Base-by-base conservation (phyloP, 2,113 vertebrate genomes). In the Colossoma macropomum region DNA sequence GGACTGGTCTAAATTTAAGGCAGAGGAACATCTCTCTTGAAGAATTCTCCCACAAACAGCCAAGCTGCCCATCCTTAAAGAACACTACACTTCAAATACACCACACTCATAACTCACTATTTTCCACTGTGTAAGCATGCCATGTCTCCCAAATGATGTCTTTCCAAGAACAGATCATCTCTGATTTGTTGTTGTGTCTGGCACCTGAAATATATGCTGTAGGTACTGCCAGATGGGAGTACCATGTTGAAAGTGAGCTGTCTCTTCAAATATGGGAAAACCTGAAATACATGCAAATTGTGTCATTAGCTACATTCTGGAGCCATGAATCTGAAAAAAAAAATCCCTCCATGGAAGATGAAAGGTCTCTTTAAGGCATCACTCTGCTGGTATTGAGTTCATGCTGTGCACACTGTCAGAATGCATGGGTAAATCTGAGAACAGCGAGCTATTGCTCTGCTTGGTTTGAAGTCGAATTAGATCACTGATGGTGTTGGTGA, bases 51-150 rank as follows among this genome's bases (percentile, higher is more conserved):
- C 62, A 50, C n/a, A 21, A 72, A 28, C 50, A 60, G n/a, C 48
- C 48, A 50, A 50, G 48, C 75, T 77, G 28, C 75, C 54, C 21
- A 30, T 85, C 27, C 50, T 72, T 11, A 76, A 74, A 30, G 30
- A 84, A 56, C 66, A 23, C 30, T 27, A 73, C 72, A 66, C 76
- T 81, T 86, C 62, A 69, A 82, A 83, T 48, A 75, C 27, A 30
- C 68, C 85, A 75, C 41, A 34, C 50, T 75, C 50, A 73, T 83
- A 69, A 80, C 72, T 86, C 12, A 70, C 25, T 65, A 19, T 69
- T 75, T 75, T 87, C 60, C 78, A 76, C 60, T 17, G 80, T 63
- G 69, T 65, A 75, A 71, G 74, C 76, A 52, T 62, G 16, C 75
- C 60, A 38, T 11, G 63, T 52, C 38, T 70, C 70, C 25, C 32